These are phyloP conservation scores for Hypercompe scribonia DNA, from an alignment of 2,888 invertebrate genomes.

Conservation along the genomic window DNA sequence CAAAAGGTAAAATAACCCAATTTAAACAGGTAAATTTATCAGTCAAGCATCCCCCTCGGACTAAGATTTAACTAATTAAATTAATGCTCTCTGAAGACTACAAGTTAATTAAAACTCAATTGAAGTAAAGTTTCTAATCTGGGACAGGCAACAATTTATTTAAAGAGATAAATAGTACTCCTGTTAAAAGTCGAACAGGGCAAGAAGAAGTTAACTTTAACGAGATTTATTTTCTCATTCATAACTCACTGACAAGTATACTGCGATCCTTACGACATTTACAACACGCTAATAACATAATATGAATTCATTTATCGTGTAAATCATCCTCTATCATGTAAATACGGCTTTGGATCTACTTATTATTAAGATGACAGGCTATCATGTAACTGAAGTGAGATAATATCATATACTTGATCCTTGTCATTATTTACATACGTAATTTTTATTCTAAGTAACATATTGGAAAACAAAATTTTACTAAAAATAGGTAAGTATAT, in stretches of 20 bases:
- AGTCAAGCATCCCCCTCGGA: slow-evolving; percentile 31
- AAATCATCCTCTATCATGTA: background rate
- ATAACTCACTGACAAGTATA: background rate
- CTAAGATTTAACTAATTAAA: slow-evolving; percentile 46
- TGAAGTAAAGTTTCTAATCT: slow-evolving; percentile 48
- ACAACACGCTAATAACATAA: background rate
- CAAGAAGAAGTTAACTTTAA: background rate
- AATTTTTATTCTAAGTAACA: background rate
- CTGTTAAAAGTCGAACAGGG: background rate
- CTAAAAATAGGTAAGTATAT: background rate
- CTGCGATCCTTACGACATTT: background rate
- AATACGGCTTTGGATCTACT: background rate
- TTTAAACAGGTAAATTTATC: slow-evolving; percentile 45
- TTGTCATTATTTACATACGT: background rate
- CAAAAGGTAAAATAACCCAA: slow-evolving; percentile 1
- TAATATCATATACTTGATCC: background rate
- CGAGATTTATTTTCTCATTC: background rate
- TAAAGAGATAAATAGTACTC: slow-evolving; percentile 26
- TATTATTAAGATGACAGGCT: background rate
- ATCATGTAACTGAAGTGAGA: background rate
- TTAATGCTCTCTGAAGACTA: slow-evolving; percentile 42
- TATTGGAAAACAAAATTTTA: background rate
- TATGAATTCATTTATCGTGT: background rate
- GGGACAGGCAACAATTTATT: slow-evolving; percentile 41
- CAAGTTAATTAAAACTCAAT: slow-evolving; percentile 52